These are phyloP conservation scores for Chaetodon auriga DNA, from an alignment of 2,113 vertebrate species.

Conservation along the genomic window DNA sequence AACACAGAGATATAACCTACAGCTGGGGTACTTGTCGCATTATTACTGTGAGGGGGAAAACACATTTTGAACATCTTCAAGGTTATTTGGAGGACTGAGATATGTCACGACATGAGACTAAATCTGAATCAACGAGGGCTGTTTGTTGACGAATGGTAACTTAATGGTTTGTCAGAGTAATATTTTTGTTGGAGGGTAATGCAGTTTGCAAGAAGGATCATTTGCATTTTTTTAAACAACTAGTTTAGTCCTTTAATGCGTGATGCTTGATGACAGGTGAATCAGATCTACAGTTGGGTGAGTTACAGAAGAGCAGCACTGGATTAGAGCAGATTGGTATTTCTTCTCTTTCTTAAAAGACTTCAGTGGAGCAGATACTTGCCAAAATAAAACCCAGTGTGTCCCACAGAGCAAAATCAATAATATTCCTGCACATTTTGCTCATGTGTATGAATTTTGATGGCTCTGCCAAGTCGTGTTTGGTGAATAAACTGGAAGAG, in stretches of 20 bases:
- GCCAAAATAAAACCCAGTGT: conserved; percentile 8
- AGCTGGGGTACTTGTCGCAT: conserved; percentile 55
- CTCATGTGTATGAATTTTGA: conserved; percentile 15
- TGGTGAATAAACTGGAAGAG: background rate
- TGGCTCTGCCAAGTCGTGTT: background rate
- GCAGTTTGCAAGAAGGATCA: background rate
- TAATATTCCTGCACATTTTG: conserved; percentile 9
- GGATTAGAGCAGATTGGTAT: conserved; percentile 1
- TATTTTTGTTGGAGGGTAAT: background rate
- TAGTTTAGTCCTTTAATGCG: background rate
- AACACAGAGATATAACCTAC: conserved; percentile 61
- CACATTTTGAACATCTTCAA: conserved; percentile 15
- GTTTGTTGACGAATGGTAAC: background rate
- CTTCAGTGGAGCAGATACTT: conserved; percentile 1
- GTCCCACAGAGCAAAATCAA: conserved; percentile 20
- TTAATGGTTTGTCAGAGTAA: conserved; percentile 1
- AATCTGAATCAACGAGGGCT: background rate
- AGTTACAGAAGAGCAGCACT: conserved; percentile 3
- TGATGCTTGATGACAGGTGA: background rate
- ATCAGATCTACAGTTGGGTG: background rate
- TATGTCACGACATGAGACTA: background rate
- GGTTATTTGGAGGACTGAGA: conserved; percentile 30
- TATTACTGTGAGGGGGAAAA: conserved; percentile 36
- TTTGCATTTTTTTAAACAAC: background rate
- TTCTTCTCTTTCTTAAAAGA: conserved; percentile 16